Percentiles rank a stretch among this genome's conserved stretches.
Conservation (phyloP, 35 echinoderm and acorn worm species). For the Ptychodera flava region DNA sequence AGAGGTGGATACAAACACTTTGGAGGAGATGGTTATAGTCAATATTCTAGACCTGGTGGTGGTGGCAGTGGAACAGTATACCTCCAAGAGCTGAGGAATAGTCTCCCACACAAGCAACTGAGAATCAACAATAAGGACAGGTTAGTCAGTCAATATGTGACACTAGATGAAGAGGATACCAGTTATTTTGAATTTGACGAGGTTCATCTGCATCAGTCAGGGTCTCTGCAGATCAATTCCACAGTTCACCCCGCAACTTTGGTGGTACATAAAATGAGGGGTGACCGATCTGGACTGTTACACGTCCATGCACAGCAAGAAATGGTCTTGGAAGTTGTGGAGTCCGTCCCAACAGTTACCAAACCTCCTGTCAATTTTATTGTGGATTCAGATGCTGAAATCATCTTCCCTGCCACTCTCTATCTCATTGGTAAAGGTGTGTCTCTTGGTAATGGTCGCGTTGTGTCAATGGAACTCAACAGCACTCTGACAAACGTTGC, state of each 20-base stretch:
- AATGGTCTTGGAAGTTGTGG: slow-evolving; percentile 63
- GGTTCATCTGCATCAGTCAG: slow-evolving; percentile 46
- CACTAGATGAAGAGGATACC: slow-evolving; percentile 39
- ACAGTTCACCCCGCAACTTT: background rate
- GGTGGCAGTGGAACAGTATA: slow-evolving; percentile 77
- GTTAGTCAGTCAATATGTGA: slow-evolving; percentile 57
- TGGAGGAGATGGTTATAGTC: slow-evolving; percentile 41
- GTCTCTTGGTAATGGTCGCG: slow-evolving; percentile 11
- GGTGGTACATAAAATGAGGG: slow-evolving; percentile 63
- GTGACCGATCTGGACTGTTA: slow-evolving; percentile 63
- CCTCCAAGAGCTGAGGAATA: slow-evolving; percentile 48
- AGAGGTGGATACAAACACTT: slow-evolving; percentile 42
- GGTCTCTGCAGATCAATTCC: slow-evolving; percentile 44
- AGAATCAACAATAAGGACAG: slow-evolving; percentile 58
- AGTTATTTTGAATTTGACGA: slow-evolving; percentile 80
- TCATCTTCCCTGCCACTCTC: slow-evolving; percentile 63
- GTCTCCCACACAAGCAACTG: slow-evolving; percentile 42
- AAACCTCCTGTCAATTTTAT: slow-evolving; percentile 79
- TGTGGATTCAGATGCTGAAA: slow-evolving; percentile 50
- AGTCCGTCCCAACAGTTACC: slow-evolving; percentile 60
- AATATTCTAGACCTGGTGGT: slow-evolving; percentile 22
- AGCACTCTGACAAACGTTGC: slow-evolving; percentile 71
- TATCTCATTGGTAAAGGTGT: slow-evolving; percentile 74
- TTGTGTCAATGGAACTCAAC: slow-evolving; percentile 56
- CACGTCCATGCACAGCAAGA: slow-evolving; percentile 49